Base-by-base conservation (phyloP, 2,888 invertebrate genomes). In the Drosophila infuscata region DNA sequence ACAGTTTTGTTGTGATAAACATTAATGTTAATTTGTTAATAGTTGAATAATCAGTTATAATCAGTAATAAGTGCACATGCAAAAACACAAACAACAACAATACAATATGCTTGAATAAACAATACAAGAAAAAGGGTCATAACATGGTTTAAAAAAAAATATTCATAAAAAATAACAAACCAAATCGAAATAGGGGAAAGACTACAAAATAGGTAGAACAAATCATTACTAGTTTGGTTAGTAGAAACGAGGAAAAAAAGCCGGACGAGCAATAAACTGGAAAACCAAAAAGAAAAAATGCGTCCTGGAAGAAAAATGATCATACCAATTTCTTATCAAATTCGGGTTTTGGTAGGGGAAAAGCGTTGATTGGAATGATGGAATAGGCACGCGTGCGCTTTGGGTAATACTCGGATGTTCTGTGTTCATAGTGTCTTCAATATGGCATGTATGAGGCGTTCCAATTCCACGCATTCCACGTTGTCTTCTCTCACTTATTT, bases 41-140 rank as follows among this genome's bases (percentile, higher is more conserved):
- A 46, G 43, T 69, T 67, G 57, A 33, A 49, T 30, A 64, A 59
- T 41, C 36, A 61, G n/a, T 62, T 66, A 20, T 41, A 43, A 20
- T 11, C 43, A 43, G 20, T 25, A 46, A 25, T 49, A 29, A 25
- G 59, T 78, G 81, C 70, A 58, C 89, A 88, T 89, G 88, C 88
- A 88, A 81, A 81, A 89, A 88, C 90, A 88, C 79, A 82, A 90
- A 90, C 88, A 88, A 89, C 88, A 88, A 89, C 88, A 88, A 81
- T 79, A 77, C 74, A 82, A 81, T 58, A 70, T 53, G 20, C 49
- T 38, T 12, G 46, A 35, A 8, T 17, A 62, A 63, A 70, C 29
- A 46, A 62, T 49, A 38, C 33, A 41, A 36, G 25, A 35, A 20
- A 29, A 49, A 9, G 33, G 36, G 9, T 2, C 20, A 32, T 56